These are phyloP conservation scores for Neoseiulus cucumeris DNA, from an alignment of 1,140 invertebrate genomes.

Conservation along the genomic window DNA sequence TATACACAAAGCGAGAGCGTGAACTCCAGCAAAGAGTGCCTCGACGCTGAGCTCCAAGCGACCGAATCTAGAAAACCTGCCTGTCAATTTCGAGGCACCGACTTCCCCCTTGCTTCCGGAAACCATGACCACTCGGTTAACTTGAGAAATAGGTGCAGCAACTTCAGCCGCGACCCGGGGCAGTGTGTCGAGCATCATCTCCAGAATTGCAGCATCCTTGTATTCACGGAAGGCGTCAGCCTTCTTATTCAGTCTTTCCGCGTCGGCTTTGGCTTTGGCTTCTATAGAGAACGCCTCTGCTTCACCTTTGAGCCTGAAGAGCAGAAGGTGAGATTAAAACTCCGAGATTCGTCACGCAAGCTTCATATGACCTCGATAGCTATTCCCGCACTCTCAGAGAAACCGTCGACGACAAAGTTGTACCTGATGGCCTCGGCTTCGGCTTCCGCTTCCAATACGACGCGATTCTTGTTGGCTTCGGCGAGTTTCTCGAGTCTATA, in stretches of 20 bases:
- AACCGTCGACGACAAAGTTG: constrained; percentile 18
- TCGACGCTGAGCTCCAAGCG: neutral
- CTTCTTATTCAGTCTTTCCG: constrained; percentile 88
- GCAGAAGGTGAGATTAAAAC: constrained; percentile 5
- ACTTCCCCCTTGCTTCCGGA: constrained; percentile 74
- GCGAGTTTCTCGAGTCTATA: constrained; percentile 68
- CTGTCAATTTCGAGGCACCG: constrained; percentile 75
- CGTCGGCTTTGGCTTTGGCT: constrained; percentile 80
- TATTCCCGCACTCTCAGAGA: neutral
- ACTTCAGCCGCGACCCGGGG: constrained; percentile 93
- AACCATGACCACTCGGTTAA: constrained; percentile 84
- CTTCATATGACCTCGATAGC: neutral
- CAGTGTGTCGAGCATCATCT: constrained; percentile 87
- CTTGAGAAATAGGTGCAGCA: constrained; percentile 72
- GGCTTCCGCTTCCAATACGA: constrained; percentile 75
- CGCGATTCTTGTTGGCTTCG: constrained; percentile 59
- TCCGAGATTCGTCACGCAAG: neutral
- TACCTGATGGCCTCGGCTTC: constrained; percentile 68
- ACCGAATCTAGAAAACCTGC: neutral
- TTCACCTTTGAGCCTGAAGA: constrained; percentile 42
- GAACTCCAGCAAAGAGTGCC: neutral
- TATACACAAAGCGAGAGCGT: neutral
- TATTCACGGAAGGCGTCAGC: constrained; percentile 91
- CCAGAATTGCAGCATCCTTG: constrained; percentile 83
- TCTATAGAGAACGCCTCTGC: constrained; percentile 83